Evolutionary conservation across 2,113 vertebrate species (phyloP), one percentile per base, ranked within the genome.

Genomic region (Leuciscus idus): DNA sequence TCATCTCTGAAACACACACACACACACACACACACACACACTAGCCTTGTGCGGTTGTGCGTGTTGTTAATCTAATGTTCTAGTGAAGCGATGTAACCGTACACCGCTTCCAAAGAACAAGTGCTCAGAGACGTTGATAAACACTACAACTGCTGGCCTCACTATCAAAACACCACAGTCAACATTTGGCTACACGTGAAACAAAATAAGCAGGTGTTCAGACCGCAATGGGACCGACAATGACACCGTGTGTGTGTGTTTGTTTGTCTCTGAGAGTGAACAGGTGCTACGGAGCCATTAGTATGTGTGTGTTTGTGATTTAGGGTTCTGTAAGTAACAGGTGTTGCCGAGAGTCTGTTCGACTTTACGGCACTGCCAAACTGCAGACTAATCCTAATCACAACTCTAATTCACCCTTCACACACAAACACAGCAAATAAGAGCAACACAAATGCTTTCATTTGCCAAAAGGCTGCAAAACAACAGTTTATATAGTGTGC

Each of bases 311-410:
- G 74, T 66, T 21, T 59, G 10, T 62, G 43, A 17, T 46, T 81
- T 43, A 61, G 61, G 6, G 9, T 82, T 62, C 2, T 82, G 59
- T 81, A 77, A 43, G 43, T 15, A 84, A 84, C 85, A 86, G 73
- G 74, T 87, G 86, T 57, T 68, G 50, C 33, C 1, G 30, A 17
- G 78, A 83, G n/a, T 46, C 6, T 46, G 61, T 30, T n/a, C 6
- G 59, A 26, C 28, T 79, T 76, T 43, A 59, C n/a, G 48, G 50
- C n/a, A 62, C 85, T 46, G 26, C 76, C 68, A 74, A 81, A 55
- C n/a, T 62, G 68, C 59, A 43, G 59, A 64, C 59, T 74, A 82
- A 76, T 84, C 70, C 52, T 76, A 75, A 84, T 78, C 62, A 11
- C 7, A 80, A 30, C 77, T 84, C 46, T 43, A 74, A 68, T 21